Percentiles rank a stretch among this genome's conserved stretches.
These are phyloP conservation scores for Melipona quadrifasciata DNA, from an alignment of 1,140 invertebrate genomes.

Conservation along the genomic window DNA sequence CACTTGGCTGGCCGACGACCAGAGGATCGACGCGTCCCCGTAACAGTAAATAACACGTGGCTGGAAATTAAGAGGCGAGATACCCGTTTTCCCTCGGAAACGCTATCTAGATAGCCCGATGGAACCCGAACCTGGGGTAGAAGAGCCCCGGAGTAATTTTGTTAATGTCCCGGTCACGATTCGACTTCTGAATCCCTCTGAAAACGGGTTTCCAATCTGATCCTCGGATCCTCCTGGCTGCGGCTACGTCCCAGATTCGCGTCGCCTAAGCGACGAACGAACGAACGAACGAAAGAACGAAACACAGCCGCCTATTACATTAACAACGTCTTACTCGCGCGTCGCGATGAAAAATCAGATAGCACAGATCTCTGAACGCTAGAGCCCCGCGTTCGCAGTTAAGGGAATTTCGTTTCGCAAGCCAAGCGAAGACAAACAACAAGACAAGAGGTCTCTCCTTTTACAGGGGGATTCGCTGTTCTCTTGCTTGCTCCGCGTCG, in stretches of 20 bases:
- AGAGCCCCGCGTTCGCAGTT: background rate
- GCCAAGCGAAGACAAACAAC: background rate
- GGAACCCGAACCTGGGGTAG: conserved; percentile 11
- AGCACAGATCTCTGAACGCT: background rate
- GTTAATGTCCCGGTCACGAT: conserved; percentile 52
- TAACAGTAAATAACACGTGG: conserved; percentile 22
- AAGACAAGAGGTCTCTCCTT: background rate
- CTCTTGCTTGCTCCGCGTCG: background rate
- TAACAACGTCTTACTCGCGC: conserved; percentile 43
- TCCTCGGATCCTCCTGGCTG: conserved; percentile 32
- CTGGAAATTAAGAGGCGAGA: conserved; percentile 41
- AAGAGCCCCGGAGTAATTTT: conserved; percentile 40
- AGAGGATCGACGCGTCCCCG: background rate
- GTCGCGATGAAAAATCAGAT: conserved; percentile 45
- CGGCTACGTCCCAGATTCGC: conserved; percentile 40
- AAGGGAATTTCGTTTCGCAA: background rate
- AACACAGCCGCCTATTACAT: conserved; percentile 5
- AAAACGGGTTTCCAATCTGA: conserved; percentile 53
- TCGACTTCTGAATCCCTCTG: conserved; percentile 48
- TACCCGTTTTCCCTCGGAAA: conserved; percentile 42
- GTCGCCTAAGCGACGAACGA: conserved; percentile 15
- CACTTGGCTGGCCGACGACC: no score
- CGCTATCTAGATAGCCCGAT: conserved; percentile 43
- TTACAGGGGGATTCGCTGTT: background rate
- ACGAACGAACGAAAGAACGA: background rate